Evolutionary conservation across 2,888 invertebrate genomes (phyloP), one percentile per base, ranked within the genome.

Genomic region (Cremastobaeus sp.): DNA sequence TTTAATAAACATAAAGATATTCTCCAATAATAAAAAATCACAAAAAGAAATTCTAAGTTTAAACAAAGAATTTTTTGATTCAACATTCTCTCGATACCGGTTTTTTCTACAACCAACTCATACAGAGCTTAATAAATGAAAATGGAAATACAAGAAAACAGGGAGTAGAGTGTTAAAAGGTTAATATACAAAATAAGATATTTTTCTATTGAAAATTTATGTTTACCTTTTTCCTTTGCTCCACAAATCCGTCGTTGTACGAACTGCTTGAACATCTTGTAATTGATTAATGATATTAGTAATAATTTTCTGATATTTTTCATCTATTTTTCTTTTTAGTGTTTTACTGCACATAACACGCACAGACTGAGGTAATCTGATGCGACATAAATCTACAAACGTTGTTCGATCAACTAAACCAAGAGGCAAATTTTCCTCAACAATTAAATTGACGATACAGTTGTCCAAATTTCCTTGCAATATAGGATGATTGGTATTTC

Each of bases 171-270:
- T n/a, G n/a, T n/a, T n/a, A n/a, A n/a, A n/a, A n/a, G n/a, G n/a
- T n/a, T n/a, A n/a, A n/a, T n/a, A n/a, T n/a, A n/a, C n/a, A n/a
- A n/a, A n/a, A n/a, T n/a, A n/a, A n/a, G n/a, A n/a, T n/a, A n/a
- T n/a, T n/a, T n/a, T n/a, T n/a, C n/a, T n/a, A n/a, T n/a, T n/a
- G n/a, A n/a, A n/a, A n/a, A n/a, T n/a, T n/a, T n/a, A n/a, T n/a
- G n/a, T n/a, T 12, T 35, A 18, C 50, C 50, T 50, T 50, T 34
- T 50, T 11, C 20, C 17, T 50, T 50, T 50, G 12, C 50, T 50
- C 50, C 50, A 50, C 1, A 50, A 14, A 35, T 50, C 50, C 0
- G 50, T 50, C 0, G 50, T 50, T 6, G 48, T 48, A 11, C 48
- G 32, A 32, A 50, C 20, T 11, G 8, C 17, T 8, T 50, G 20